Evolutionary conservation across 2,113 vertebrate species (phyloP).

Genomic region (Macrotus californicus): DNA sequence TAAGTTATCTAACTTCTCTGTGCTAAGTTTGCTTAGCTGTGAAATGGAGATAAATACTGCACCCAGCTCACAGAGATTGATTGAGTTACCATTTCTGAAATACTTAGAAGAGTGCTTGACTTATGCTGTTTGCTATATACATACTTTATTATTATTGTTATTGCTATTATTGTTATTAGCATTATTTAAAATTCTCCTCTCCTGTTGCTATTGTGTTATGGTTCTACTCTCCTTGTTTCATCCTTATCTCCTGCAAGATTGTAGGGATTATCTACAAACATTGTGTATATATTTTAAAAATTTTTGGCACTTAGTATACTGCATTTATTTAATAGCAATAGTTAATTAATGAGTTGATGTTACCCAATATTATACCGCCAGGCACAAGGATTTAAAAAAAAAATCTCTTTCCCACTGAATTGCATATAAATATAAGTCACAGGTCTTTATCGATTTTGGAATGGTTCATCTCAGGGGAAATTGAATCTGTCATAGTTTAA

Average conservation of each 20-base stretch:
- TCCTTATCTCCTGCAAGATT: neutral
- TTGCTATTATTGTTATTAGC: neutral
- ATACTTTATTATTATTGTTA: neutral
- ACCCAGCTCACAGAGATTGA: neutral
- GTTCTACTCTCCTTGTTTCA: neutral
- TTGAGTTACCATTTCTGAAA: neutral
- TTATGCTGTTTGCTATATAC: neutral
- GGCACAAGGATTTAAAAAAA: neutral
- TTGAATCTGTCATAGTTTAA: slow-evolving; percentile 40
- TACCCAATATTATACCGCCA: neutral
- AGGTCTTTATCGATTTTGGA: slow-evolving; percentile 46
- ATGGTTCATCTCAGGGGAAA: slow-evolving; percentile 27
- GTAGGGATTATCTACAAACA: neutral
- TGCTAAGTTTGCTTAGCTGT: neutral
- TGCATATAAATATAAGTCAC: slow-evolving; percentile 46
- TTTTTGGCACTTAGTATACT: neutral
- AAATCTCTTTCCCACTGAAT: neutral
- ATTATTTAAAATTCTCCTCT: neutral
- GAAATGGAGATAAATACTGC: neutral
- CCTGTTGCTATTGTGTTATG: neutral
- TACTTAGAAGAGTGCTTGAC: neutral
- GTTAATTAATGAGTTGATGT: slow-evolving; percentile 25
- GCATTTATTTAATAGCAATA: slow-evolving; percentile 26
- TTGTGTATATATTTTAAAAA: neutral
- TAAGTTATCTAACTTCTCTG: neutral